A percentile compares a stretch with the other conserved stretches of the same genome.
These are phyloP conservation scores for Semotilus atromaculatus DNA, from an alignment of 2,797 vertebrate genomes.

Conservation along the genomic window DNA sequence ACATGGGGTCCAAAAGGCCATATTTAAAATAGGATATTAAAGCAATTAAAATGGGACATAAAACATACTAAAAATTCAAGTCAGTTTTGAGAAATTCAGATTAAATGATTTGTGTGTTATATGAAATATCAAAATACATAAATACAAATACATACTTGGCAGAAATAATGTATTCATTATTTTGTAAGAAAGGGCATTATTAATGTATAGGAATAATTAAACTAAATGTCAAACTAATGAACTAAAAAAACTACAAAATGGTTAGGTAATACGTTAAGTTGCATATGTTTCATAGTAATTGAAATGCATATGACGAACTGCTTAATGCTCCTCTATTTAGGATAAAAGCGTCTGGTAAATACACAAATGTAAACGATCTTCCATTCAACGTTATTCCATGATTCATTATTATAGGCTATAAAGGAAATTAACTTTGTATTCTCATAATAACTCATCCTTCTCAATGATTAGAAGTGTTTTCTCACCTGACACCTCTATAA, in stretches of 20 bases:
- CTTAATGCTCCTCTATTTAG: background rate
- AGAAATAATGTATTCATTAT: background rate
- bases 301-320: background rate
- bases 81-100: background rate
- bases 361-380: background rate
- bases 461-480: background rate
- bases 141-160: background rate
- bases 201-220: background rate
- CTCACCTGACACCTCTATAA: conserved; percentile 98
- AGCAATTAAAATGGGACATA: background rate
- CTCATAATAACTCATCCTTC: background rate
- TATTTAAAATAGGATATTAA: background rate
- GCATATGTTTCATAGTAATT: background rate
- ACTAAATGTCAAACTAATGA: no score
- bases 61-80: background rate
- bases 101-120: background rate
- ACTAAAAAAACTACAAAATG: background rate
- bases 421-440: background rate
- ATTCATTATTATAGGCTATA: background rate
- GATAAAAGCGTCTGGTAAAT: background rate
- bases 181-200: background rate
- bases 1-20: background rate
- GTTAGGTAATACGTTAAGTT: background rate
- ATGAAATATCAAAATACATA: background rate
- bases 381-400: background rate